Percentiles rank a stretch among this genome's conserved stretches.
These are phyloP conservation scores for Sesamia nonagrioides DNA, from an alignment of 1,140 invertebrate genomes.

Conservation along the genomic window DNA sequence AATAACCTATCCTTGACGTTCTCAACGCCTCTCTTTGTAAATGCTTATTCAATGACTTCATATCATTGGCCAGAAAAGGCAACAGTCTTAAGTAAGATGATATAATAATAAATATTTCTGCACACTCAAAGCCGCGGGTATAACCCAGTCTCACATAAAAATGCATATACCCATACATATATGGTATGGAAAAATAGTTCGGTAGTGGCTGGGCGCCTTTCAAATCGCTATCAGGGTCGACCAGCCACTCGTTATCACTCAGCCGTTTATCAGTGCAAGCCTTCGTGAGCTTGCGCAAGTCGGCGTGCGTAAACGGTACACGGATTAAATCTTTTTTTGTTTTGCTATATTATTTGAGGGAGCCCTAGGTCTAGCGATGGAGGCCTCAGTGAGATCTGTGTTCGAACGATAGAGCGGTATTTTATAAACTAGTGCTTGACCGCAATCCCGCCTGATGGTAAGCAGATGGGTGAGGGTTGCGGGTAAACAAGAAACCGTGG, in stretches of 20 bases:
- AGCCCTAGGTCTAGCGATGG: no score
- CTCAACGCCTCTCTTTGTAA: no score
- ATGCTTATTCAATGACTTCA: no score
- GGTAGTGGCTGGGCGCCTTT: conserved; percentile 36
- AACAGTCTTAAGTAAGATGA: not conserved
- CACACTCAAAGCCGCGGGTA: not conserved
- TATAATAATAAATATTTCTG: conserved; percentile 8
- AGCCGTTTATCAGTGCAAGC: conserved; percentile 40
- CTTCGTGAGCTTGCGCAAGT: conserved; percentile 24
- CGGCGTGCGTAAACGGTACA: conserved; percentile 2
- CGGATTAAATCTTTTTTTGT: not conserved
- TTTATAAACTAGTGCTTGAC: no score
- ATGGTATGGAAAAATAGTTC: conserved; percentile 41
- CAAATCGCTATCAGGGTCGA: conserved; percentile 49
- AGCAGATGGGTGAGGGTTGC: no score
- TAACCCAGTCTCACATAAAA: conserved; percentile 8
- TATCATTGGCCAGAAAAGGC: not conserved
- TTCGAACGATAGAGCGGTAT: no score
- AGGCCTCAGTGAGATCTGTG: no score
- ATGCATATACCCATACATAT: not conserved
- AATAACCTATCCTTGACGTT: no score
- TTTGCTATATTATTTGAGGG: no score
- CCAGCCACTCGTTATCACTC: conserved; percentile 41
- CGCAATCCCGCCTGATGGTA: no score
- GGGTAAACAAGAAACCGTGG: no score